Conservation (phyloP, 2,113 vertebrate genomes). For the Puma concolor region DNA sequence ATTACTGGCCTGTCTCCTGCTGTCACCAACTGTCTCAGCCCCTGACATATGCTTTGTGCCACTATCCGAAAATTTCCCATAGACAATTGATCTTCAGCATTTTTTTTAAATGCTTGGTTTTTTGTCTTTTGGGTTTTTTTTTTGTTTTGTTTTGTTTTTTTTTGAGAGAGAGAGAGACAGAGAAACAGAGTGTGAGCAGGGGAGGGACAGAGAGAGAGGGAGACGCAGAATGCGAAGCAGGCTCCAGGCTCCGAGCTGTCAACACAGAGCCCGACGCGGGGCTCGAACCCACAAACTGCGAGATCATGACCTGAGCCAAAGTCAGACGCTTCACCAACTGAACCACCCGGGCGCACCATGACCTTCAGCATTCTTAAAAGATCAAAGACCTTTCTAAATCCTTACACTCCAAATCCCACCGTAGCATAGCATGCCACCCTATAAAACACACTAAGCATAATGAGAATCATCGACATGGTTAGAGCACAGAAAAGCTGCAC, state of each 20-base stretch:
- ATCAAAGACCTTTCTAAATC: not conserved
- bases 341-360: too few relatives aligned
- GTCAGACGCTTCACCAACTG: too few relatives aligned
- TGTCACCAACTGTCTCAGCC: not conserved
- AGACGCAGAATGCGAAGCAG: too few relatives aligned
- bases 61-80: not conserved
- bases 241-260: too few relatives aligned
- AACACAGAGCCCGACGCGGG: too few relatives aligned
- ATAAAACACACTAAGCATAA: not conserved
- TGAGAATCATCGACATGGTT: not conserved
- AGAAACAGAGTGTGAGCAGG: too few relatives aligned
- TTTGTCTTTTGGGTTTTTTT: too few relatives aligned
- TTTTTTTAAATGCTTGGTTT: not conserved
- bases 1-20: not conserved
- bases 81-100: not conserved
- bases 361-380: not conserved
- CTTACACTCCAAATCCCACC: not conserved
- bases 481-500: not conserved
- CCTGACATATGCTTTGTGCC: not conserved
- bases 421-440: not conserved
- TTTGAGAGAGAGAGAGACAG: too few relatives aligned
- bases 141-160: too few relatives aligned
- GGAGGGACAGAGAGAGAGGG: too few relatives aligned
- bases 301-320: too few relatives aligned
- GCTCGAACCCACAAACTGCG: too few relatives aligned